These are phyloP conservation scores for Laothoe populi DNA, from an alignment of 2,888 invertebrate species.

Conservation along the genomic window DNA sequence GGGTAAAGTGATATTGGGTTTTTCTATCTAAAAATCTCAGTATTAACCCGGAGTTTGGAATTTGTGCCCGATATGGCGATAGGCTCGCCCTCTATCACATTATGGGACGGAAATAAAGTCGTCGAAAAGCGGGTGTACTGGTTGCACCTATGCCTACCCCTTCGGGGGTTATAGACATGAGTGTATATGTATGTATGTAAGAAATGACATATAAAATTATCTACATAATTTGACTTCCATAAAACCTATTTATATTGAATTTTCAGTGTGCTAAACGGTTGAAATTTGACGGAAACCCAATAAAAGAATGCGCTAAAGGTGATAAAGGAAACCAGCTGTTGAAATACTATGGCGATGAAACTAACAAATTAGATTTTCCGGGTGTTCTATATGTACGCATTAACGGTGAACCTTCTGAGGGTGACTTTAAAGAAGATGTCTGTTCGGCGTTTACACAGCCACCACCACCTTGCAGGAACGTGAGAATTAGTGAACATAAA, in stretches of 20 bases:
- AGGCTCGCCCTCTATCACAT: no score
- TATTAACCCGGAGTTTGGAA: no score
- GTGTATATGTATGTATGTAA: no score
- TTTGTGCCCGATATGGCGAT: no score
- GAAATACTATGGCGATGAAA: conserved; percentile 51
- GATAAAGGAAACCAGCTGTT: conserved; percentile 48
- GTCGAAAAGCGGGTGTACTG: no score
- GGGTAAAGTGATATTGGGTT: no score
- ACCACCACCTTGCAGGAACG: conserved; percentile 46
- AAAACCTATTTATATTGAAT: conserved; percentile 1
- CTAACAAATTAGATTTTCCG: conserved; percentile 41
- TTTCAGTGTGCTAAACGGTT: conserved; percentile 57
- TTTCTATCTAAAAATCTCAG: no score
- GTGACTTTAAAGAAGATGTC: conserved; percentile 48
- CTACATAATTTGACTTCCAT: background rate
- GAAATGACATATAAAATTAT: no score
- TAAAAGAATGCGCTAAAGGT: conserved; percentile 59
- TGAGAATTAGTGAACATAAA: background rate
- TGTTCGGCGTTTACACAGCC: conserved; percentile 53
- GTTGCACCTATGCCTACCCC: no score
- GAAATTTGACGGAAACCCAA: conserved; percentile 44
- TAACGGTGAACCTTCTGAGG: conserved; percentile 46
- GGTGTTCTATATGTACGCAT: conserved; percentile 55
- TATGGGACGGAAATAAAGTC: no score
- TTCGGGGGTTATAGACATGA: no score